Conservation (phyloP, 2,888 invertebrate species). For the Eupithecia insigniata region DNA sequence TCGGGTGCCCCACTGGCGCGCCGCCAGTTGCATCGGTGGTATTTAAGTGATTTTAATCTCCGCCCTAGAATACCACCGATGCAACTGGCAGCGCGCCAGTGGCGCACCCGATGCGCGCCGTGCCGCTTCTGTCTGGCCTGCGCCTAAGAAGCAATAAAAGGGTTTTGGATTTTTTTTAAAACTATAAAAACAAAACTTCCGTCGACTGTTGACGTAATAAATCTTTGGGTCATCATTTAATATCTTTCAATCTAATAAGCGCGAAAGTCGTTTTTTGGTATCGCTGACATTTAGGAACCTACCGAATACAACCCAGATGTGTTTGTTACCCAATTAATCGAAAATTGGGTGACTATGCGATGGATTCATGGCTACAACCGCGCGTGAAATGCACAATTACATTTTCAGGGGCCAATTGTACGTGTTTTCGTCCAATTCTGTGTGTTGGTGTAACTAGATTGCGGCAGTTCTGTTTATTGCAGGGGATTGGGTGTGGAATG, state of each 20-base stretch:
- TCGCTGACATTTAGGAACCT: background rate
- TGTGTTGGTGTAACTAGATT: conserved; percentile 13
- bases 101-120: no score
- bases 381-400: conserved; percentile 16
- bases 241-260: background rate
- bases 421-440: conserved; percentile 13
- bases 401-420: conserved; percentile 10
- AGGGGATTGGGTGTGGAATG: conserved; percentile 11
- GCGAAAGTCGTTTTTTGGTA: background rate
- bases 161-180: no score
- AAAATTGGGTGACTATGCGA: conserved; percentile 24
- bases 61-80: no score
- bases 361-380: conserved; percentile 16
- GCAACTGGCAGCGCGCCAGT: no score
- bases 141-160: no score
- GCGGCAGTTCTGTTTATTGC: conserved; percentile 15
- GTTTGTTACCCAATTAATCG: conserved; percentile 16
- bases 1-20: no score
- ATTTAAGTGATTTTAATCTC: no score
- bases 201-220: no score
- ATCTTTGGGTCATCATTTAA: no score
- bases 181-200: no score
- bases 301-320: background rate
- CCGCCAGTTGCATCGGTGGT: no score
- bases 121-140: no score